phyloP scores from a whole-genome alignment of 2,113 vertebrate species.

The Mustelus asterias region DNA sequence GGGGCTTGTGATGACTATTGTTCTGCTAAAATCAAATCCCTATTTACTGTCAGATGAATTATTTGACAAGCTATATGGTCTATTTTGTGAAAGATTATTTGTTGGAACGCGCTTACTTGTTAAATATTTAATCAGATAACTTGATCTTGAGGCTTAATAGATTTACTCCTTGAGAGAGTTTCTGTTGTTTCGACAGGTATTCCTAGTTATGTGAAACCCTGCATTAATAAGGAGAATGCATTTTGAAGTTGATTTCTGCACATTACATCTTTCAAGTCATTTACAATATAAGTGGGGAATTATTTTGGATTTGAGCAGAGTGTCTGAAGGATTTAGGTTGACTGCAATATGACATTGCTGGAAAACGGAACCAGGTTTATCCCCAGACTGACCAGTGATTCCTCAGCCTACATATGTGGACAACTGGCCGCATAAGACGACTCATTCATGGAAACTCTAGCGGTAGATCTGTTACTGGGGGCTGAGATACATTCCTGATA shows the following conservation, averaged over 20 bases:
- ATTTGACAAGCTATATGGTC: neutral
- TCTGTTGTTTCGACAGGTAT: neutral
- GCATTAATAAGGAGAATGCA: neutral
- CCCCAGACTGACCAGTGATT: neutral
- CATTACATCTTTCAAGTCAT: neutral
- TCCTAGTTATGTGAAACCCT: neutral
- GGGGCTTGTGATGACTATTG: slow-evolving; percentile 14
- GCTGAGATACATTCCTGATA: neutral
- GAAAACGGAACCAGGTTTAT: neutral
- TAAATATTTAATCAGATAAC: neutral
- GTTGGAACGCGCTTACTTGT: neutral
- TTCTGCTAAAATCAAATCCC: slow-evolving; percentile 12
- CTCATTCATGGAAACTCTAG: neutral
- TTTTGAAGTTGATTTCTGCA: neutral
- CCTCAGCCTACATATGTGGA: neutral
- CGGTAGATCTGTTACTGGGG: neutral
- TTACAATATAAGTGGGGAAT: neutral
- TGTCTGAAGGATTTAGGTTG: neutral
- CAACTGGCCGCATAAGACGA: neutral
- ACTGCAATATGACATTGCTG: neutral
- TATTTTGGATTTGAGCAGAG: neutral
- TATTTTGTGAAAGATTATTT: neutral
- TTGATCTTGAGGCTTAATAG: neutral
- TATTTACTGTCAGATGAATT: neutral
- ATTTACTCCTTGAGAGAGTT: neutral